Evolutionary conservation across 2,888 invertebrate species (phyloP), one percentile per base, ranked within the genome.

Genomic region (Caenorhabditis japonica): DNA sequence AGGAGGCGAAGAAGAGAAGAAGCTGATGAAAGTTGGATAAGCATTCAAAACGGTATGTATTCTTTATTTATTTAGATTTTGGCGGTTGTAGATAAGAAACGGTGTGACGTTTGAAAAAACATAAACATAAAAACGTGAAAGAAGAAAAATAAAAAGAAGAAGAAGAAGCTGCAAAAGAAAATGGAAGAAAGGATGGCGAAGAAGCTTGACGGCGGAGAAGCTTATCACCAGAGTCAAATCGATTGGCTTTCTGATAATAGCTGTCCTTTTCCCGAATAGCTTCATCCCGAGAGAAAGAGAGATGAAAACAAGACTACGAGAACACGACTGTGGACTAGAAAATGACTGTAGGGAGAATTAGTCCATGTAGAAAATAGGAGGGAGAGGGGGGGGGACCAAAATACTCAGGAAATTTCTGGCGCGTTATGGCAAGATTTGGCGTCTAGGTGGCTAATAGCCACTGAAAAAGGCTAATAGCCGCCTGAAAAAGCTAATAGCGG

Each of bases 231-330:
- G 4, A 39, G 39, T 5, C 39, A 39, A 4, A 62, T 62, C 47
- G 62, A 62, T 62, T 47, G 62, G 62, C 53, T 53, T 36, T 34
- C 51, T 30, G n/a, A n/a, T 62, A 55, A 53, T 62, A 53, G 52
- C 53, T 60, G 60, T 60, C 60, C 60, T 62, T 62, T 62, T n/a
- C n/a, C n/a, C n/a, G 53, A 62, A 52, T 53, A 46, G 30, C 60
- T 23, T 61, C 36, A n/a, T n/a, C n/a, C n/a, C n/a, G n/a, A n/a
- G n/a, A n/a, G n/a, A n/a, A n/a, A n/a, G n/a, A n/a, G n/a, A n/a
- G n/a, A n/a, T n/a, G n/a, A n/a, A n/a, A n/a, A n/a, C n/a, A n/a
- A n/a, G n/a, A n/a, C n/a, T n/a, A n/a, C 60, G 43, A 59, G 49
- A 49, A 51, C 41, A 46, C 58, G 46, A 58, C 13, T 25, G 34